These are phyloP conservation scores for Apodemus speciosus DNA, from an alignment of 2,113 vertebrate species.

Conservation along the genomic window DNA sequence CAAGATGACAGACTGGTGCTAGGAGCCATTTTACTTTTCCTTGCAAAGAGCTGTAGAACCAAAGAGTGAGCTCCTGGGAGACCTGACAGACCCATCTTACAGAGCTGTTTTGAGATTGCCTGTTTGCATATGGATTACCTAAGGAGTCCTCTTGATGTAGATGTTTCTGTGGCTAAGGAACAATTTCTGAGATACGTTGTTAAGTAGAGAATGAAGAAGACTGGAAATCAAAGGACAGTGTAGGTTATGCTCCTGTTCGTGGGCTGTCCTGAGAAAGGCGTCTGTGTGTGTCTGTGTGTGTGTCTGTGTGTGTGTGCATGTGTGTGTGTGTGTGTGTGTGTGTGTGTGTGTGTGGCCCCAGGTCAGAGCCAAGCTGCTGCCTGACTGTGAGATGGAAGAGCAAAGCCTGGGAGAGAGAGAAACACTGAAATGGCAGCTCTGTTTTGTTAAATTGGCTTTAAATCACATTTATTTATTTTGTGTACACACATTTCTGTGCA, in stretches of 20 bases:
- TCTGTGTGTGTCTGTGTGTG: no score
- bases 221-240: background rate
- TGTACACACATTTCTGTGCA: background rate
- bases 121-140: slow-evolving; percentile 38
- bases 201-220: background rate
- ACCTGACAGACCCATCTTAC: background rate
- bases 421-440: background rate
- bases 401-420: background rate
- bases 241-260: background rate
- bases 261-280: background rate
- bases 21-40: slow-evolving; percentile 47
- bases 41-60: slow-evolving; percentile 39
- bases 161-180: background rate
- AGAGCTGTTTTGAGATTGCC: background rate
- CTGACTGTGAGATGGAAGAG: background rate
- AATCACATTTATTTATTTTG: background rate
- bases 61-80: background rate
- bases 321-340: no score
- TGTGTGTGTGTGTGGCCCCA: no score
- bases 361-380: background rate
- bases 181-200: background rate
- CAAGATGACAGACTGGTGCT: slow-evolving; percentile 64
- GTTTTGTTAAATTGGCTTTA: background rate
- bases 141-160: slow-evolving; percentile 21
- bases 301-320: no score